Evolutionary conservation across 2,888 invertebrate genomes (phyloP), one percentile per base, ranked within the genome.

Genomic region (Apodemia hepburni): DNA sequence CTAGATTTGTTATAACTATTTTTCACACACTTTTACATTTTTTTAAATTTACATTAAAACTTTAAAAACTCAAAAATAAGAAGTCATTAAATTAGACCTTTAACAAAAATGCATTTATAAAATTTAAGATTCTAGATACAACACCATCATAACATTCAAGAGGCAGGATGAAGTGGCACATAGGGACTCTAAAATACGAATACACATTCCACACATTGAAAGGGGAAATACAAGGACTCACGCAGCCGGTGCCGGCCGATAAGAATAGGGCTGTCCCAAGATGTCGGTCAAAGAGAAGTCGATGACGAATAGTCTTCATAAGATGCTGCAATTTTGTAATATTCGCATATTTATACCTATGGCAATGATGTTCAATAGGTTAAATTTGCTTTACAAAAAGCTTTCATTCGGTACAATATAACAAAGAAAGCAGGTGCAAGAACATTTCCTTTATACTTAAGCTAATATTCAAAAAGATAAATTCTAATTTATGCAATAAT

Each of bases 221-320:
- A 85, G 78, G 85, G 84, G 81, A 79, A 79, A 81, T 74, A 73
- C 72, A 74, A 80, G 86, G 82, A 90, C 91, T 90, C 91, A 91
- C 91, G 84, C 84, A 85, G 88, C 85, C 85, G 80, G 72, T 76
- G 86, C 73, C 78, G 85, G 80, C 85, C 87, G 76, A 78, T 75
- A 77, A 82, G 78, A 80, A 82, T 84, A 84, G 87, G 88, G 86
- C 87, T 83, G 83, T 87, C 89, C 88, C 84, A 83, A 77, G 82
- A 75, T 77, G 81, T 92, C 77, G 87, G 91, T 93, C 94, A 94
- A 90, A 94, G 94, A 87, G 94, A 94, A 76, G 94, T 94, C 85
- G 94, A 94, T 86, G 94, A 94, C 82, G 94, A 94, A 92, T 93
- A 94, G 90, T 94, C 94, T 92, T 94, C 94, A 92, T 92, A 94